These are phyloP conservation scores for Cheilosia grossa DNA, from an alignment of 2,888 invertebrate species.

Conservation along the genomic window DNA sequence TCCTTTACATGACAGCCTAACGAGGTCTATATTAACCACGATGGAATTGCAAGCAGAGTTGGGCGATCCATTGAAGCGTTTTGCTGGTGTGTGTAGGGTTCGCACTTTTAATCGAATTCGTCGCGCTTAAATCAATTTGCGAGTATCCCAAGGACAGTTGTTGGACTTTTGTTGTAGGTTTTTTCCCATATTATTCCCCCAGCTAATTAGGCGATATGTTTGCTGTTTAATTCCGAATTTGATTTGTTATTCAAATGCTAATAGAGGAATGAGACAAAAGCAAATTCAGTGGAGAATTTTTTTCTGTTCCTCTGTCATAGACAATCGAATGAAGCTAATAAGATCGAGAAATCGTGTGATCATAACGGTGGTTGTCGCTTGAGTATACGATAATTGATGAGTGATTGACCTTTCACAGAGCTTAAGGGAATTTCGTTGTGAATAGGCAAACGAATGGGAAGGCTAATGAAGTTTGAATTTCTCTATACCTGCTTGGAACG, in stretches of 20 bases:
- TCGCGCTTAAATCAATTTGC: neutral
- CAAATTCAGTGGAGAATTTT: neutral
- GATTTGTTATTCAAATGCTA: neutral
- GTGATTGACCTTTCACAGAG: no score
- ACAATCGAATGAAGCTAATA: neutral
- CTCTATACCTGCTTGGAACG: no score
- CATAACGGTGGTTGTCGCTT: no score
- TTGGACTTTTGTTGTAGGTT: neutral
- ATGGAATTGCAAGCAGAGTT: neutral
- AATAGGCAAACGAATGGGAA: no score
- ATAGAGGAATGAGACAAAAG: neutral
- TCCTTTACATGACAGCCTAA: slow-evolving; percentile 16
- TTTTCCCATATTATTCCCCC: slow-evolving; percentile 18
- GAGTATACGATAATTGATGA: no score
- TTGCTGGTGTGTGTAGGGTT: neutral
- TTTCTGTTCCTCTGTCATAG: neutral
- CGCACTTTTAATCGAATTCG: slow-evolving; percentile 2
- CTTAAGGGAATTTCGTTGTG: no score
- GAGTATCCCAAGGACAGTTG: slow-evolving; percentile 6
- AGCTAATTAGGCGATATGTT: neutral
- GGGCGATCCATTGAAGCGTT: neutral
- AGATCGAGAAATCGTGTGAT: no score
- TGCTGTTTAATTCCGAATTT: neutral
- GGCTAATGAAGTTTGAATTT: no score
- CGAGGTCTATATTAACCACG: slow-evolving; percentile 6